Evolutionary conservation across 2,797 vertebrate genomes (phyloP), one percentile per base, ranked within the genome.

Genomic region (Antennarius maculatus): DNA sequence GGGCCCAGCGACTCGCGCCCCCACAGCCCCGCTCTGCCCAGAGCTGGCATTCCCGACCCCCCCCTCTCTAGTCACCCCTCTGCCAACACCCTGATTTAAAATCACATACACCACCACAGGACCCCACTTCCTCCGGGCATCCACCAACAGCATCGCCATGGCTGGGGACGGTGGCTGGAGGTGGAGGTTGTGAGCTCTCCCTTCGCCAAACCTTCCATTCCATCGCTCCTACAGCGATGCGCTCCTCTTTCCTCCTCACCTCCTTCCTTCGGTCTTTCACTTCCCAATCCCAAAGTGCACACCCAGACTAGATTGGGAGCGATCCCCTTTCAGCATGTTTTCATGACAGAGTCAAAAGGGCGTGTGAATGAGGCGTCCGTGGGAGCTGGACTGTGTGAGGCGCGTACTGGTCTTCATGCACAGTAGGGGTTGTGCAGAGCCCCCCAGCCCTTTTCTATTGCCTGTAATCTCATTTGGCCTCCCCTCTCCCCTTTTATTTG

Each of bases 301-400:
- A 90, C 77, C 83, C 69, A 60, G 75, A 91, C 84, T 93, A 86
- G 92, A 93, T 93, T 92, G 88, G 88, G 94, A 94, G 94, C 94
- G 95, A 92, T 93, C 94, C 94, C 95, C 94, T 94, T 95, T 96
- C 96, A 95, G 91, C 78, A 90, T 85, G 88, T 93, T 94, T 94
- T 93, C 92, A 92, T 92, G 93, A 93, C 93, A 93, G 93, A 94
- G 94, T 94, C 93, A 93, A 95, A 94, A 95, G 97, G 97, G 97
- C 97, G 97, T 98, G 97, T 98, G 97, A 98, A 98, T 96, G 94
- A 94, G 91, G 92, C 93, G 87, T 94, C 93, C 89, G 89, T 94
- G 93, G 94, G 93, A 94, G 92, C 91, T 88, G 86, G 91, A 91
- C 91, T 88, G 90, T 93, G 91, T 93, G 90, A 91, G 92, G 90